Conservation (phyloP, 2,113 vertebrate genomes). For the Chaetops frenatus region DNA sequence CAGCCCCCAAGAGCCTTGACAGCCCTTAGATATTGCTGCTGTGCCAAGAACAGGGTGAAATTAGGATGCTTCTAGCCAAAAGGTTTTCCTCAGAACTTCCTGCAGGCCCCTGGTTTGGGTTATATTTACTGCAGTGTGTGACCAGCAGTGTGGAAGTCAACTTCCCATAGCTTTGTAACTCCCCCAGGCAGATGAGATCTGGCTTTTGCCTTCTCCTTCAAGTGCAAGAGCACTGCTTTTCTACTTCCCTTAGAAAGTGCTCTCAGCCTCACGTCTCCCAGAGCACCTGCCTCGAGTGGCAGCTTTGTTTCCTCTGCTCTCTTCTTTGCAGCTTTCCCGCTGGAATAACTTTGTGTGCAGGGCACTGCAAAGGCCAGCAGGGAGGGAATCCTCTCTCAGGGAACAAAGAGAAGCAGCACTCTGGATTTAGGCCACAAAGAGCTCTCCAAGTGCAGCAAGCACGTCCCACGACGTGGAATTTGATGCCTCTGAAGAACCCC, state of each 20-base stretch:
- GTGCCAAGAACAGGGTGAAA: background rate
- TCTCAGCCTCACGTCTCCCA: background rate
- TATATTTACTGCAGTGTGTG: background rate
- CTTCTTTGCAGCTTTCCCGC: background rate
- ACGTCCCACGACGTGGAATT: background rate
- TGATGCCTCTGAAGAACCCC: background rate
- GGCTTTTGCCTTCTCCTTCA: background rate
- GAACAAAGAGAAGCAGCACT: background rate
- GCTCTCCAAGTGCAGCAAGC: background rate
- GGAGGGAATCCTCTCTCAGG: background rate
- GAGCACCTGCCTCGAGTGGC: background rate
- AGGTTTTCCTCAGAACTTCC: background rate
- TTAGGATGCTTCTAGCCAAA: background rate
- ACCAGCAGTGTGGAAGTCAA: background rate
- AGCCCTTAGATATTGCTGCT: background rate
- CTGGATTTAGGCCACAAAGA: background rate
- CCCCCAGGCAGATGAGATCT: background rate
- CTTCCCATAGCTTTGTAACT: background rate
- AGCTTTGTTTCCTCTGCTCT: background rate
- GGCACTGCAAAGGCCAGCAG: background rate
- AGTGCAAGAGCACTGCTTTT: background rate
- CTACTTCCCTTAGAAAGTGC: background rate
- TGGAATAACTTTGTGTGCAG: background rate
- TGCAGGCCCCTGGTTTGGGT: background rate
- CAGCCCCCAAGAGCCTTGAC: background rate